A percentile compares a stretch with the other conserved stretches of the same genome.
Conservation (phyloP, 2,113 vertebrate genomes). For the Cryptotis parvus region DNA sequence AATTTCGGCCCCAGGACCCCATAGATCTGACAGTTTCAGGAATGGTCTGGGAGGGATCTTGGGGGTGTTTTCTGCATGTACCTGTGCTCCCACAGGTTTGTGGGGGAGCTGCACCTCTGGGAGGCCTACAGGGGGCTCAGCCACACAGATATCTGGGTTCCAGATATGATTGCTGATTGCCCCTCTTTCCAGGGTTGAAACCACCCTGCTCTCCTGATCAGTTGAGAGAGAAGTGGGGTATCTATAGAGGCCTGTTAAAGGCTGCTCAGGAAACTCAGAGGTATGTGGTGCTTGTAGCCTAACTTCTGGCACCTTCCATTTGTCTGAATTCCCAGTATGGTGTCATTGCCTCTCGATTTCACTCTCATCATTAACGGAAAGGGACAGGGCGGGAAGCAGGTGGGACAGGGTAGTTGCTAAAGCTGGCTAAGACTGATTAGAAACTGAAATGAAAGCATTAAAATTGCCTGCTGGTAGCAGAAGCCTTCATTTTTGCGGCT, state of each 20-base stretch:
- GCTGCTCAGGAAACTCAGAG: neutral
- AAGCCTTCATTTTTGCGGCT: neutral
- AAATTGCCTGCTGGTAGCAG: neutral
- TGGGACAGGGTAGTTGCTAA: neutral
- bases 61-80: too few relatives aligned
- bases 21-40: neutral
- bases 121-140: neutral
- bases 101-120: neutral
- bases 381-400: neutral
- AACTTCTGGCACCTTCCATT: neutral
- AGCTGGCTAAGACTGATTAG: neutral
- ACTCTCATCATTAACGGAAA: slow-evolving; percentile 51
- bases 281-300: neutral
- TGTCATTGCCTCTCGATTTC: slow-evolving; percentile 15
- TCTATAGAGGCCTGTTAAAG: neutral
- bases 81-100: neutral
- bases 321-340: neutral
- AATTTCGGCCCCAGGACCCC: neutral
- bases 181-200: neutral
- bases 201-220: too few relatives aligned
- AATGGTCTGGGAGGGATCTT: neutral
- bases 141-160: neutral
- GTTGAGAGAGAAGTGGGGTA: neutral
- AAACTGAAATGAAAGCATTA: neutral
- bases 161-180: neutral